A percentile compares a stretch with the other conserved stretches of the same genome.
These are phyloP conservation scores for Gymnocephalus cernua DNA, from an alignment of 2,113 vertebrate genomes.

Conservation along the genomic window DNA sequence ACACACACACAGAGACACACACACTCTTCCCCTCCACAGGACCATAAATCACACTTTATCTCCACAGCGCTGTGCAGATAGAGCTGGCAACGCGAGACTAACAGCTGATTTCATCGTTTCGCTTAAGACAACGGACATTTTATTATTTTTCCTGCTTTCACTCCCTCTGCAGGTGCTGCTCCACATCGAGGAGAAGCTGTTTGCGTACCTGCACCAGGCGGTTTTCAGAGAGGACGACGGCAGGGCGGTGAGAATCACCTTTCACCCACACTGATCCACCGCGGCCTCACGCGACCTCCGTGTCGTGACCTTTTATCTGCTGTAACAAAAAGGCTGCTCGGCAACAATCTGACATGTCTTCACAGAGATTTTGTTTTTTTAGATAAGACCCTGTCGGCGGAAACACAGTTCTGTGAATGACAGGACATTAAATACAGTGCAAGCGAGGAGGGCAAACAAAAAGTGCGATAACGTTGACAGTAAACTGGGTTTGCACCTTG, in stretches of 20 bases:
- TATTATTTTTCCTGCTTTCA: too few species aligned
- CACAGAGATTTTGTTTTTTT: not conserved
- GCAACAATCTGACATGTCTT: slow-evolving; percentile 31
- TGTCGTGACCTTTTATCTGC: not conserved
- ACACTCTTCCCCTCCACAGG: too few species aligned
- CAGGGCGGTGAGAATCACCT: slow-evolving; percentile 75
- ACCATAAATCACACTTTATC: too few species aligned
- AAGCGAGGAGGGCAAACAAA: not conserved
- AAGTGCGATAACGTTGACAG: not conserved
- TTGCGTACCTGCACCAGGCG: slow-evolving; percentile 83
- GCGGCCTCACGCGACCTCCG: fast-evolving
- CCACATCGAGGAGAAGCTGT: slow-evolving; percentile 86
- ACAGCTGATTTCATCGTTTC: not conserved
- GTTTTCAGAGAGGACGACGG: slow-evolving; percentile 86
- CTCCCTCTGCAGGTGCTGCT: slow-evolving; percentile 81
- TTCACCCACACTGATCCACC: slow-evolving; percentile 9
- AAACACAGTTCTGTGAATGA: slow-evolving; percentile 19
- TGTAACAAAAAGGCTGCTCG: not conserved
- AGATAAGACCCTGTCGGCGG: slow-evolving; percentile 35
- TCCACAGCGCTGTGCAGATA: too few species aligned
- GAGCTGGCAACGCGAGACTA: too few species aligned
- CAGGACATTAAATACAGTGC: not conserved
- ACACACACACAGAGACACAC: too few species aligned
- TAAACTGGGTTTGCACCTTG: not conserved
- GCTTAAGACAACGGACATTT: fast-evolving